These are phyloP conservation scores for Ptilodon capucinus DNA, from an alignment of 2,888 invertebrate genomes.

Conservation along the genomic window DNA sequence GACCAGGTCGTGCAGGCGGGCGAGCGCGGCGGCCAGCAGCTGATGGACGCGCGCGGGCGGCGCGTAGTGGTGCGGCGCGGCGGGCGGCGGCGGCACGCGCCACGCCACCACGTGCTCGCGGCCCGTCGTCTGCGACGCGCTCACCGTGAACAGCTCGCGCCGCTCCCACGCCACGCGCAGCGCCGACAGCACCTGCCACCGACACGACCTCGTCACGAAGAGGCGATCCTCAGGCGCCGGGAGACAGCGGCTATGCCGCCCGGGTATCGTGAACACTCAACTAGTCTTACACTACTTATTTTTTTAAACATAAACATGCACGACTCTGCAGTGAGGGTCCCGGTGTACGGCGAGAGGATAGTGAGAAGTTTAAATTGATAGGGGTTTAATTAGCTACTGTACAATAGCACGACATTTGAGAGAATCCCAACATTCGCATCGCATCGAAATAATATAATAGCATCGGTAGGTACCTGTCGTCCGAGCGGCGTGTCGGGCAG, in stretches of 20 bases:
- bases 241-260: too few relatives aligned
- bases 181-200: conserved; percentile 84
- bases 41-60: conserved; percentile 31
- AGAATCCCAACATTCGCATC: too few relatives aligned
- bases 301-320: too few relatives aligned
- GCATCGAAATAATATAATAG: too few relatives aligned
- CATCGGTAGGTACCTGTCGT: conserved; percentile 83
- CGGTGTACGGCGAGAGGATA: neutral
- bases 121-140: conserved; percentile 94
- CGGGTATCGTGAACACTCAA: too few relatives aligned
- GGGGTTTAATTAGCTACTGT: too few relatives aligned
- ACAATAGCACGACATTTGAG: too few relatives aligned
- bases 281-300: too few relatives aligned
- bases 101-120: conserved; percentile 95
- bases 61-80: conserved; percentile 41
- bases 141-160: conserved; percentile 92
- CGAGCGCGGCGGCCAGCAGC: conserved; percentile 26
- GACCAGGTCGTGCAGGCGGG: conserved; percentile 15
- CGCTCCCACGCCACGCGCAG: conserved; percentile 93
- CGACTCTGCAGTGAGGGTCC: too few relatives aligned
- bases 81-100: conserved; percentile 78
- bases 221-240: too few relatives aligned
- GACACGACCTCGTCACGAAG: too few relatives aligned
- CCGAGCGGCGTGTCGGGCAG: conserved; percentile 93
- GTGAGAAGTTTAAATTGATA: too few relatives aligned